These are phyloP conservation scores for Metalampra italica DNA, from an alignment of 2,888 invertebrate species.

Conservation along the genomic window DNA sequence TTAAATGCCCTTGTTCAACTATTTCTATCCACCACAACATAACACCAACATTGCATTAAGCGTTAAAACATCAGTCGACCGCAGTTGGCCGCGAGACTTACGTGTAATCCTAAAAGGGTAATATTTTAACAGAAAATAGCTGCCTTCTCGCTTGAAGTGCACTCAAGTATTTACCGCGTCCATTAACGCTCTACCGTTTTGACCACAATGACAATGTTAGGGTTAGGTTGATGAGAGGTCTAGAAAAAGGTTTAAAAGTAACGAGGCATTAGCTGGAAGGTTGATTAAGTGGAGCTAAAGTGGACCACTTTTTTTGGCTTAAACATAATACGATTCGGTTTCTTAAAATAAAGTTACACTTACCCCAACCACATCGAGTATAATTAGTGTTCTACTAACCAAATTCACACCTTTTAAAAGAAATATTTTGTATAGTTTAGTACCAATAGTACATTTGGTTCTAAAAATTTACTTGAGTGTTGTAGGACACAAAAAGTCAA, in stretches of 20 bases:
- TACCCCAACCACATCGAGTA: too few relatives aligned
- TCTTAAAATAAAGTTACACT: too few relatives aligned
- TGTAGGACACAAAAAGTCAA: too few relatives aligned
- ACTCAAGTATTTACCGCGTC: slow-evolving; percentile 59
- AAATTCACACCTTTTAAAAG: too few relatives aligned
- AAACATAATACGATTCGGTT: too few relatives aligned
- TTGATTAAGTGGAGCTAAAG: not conserved
- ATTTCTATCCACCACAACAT: not conserved
- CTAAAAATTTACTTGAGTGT: too few relatives aligned
- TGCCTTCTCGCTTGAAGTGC: slow-evolving; percentile 43
- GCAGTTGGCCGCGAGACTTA: slow-evolving; percentile 34
- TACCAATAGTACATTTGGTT: too few relatives aligned
- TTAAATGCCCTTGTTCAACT: too few relatives aligned
- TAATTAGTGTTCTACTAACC: too few relatives aligned
- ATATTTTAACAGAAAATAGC: slow-evolving; percentile 67
- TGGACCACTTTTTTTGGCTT: too few relatives aligned
- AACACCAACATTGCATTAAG: slow-evolving; percentile 19
- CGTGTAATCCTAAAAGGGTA: slow-evolving; percentile 68
- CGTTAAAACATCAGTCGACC: slow-evolving; percentile 39
- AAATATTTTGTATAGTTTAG: too few relatives aligned
- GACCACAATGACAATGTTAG: slow-evolving; percentile 30
- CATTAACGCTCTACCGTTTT: slow-evolving; percentile 48
- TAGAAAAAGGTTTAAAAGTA: slow-evolving; percentile 1
- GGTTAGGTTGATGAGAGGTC: slow-evolving; percentile 5
- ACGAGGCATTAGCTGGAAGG: not conserved